These are phyloP conservation scores for Chloroceryle inda DNA, from an alignment of 2,797 vertebrate genomes.

Conservation along the genomic window DNA sequence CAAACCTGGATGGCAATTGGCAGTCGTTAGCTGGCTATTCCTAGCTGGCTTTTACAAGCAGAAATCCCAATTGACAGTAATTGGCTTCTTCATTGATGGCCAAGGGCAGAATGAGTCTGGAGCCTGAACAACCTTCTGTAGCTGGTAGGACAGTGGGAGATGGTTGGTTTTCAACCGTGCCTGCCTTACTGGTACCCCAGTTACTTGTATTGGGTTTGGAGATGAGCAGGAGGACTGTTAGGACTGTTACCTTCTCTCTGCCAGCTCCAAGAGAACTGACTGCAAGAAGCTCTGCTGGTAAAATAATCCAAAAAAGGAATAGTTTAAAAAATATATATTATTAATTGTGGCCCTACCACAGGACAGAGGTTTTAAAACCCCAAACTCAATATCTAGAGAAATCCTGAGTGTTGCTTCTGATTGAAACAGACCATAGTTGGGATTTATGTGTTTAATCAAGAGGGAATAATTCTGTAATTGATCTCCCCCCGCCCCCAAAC, in stretches of 20 bases:
- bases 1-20: not conserved
- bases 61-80: not conserved
- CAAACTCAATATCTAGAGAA: not conserved
- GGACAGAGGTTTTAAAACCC: not conserved
- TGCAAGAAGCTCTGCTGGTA: not conserved
- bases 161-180: not conserved
- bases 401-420: not conserved
- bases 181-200: fast-evolving
- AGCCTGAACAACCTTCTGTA: not conserved
- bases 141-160: not conserved
- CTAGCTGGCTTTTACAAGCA: not conserved
- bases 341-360: not conserved
- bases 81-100: not conserved
- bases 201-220: not conserved
- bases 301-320: not conserved
- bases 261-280: not conserved
- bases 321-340: not conserved
- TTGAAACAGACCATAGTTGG: not conserved
- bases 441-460: not conserved
- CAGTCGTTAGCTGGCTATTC: not conserved
- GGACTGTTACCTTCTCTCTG: not conserved
- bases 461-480: not conserved
- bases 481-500: not conserved
- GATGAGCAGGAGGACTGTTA: not conserved
- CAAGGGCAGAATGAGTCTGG: not conserved